Base-by-base conservation (phyloP, 2,113 vertebrate genomes). In the Piaya cayana region DNA sequence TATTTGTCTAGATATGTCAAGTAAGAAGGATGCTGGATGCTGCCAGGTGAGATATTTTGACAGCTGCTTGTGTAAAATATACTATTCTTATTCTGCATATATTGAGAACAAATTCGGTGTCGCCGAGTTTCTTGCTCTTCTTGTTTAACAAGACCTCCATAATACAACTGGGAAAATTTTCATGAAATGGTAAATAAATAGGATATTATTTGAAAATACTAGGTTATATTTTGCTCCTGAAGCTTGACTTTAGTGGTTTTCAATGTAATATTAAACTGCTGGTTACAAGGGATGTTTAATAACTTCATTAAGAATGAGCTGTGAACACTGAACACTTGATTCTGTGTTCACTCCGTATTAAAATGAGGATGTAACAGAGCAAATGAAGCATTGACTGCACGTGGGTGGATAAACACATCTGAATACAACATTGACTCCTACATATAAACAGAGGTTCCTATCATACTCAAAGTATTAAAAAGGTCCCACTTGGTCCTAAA, bases 401-500 rank as follows among this genome's bases (percentile, higher is more conserved):
- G 42, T 82, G 77, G 77, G 72, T 64, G 69, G 74, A 45, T 75
- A 39, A 42, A n/a, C 5, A 64, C 64, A 15, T 64, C n/a, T 50
- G 36, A 87, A 71, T 82, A 81, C 47, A 64, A 12, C 58, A 62
- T 2, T 58, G 45, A 71, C 21, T 86, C 36, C 58, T 76, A 25
- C 58, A 2, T 11, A 34, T 11, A 72, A 69, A 82, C 36, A 17
- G 58, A 56, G 26, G 36, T 37, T 85, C 39, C 39, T 32, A 9
- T 19, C 13, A 49, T 64, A 56, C 9, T 91, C 39, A 6, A 27
- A 68, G 27, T 60, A 62, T 70, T 86, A 36, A 74, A 88, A 70
- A 59, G 34, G 9, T 95, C 82, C 67, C 43, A 80, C 87, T 88
- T 78, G 36, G 43, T 50, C 86, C 77, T 85, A 74, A 93, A 92